Evolutionary conservation across 2,888 invertebrate species (phyloP), one percentile per base, ranked within the genome.

Genomic region (Luffia ferchaultella): DNA sequence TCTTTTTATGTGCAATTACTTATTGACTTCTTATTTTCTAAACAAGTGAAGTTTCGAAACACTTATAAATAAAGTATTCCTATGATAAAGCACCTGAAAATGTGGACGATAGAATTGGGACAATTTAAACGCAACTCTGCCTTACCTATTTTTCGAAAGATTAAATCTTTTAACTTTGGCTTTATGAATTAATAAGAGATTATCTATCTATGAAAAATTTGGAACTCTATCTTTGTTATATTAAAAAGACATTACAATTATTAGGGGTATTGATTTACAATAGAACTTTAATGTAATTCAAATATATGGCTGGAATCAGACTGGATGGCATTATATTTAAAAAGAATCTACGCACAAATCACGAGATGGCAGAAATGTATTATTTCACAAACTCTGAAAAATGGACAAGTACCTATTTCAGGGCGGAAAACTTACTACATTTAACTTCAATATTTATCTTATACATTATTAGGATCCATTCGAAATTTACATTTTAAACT

Each of bases 391-490:
- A n/a, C n/a, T n/a, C n/a, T n/a, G n/a, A n/a, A n/a, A n/a, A n/a
- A n/a, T n/a, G n/a, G n/a, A n/a, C n/a, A n/a, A 30, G 30, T 30
- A 30, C 30, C 30, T 30, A 30, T 30, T 30, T 30, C 30, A 30
- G 3, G 30, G 30, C 12, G 30, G 30, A 30, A 12, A 30, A 30
- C 12, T 7, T 30, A 7, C 30, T 30, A 12, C 3, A 30, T 12
- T 30, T 7, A 30, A 30, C 12, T 30, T 7, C 30, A 30, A 12
- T 30, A 7, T 30, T 12, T 30, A 7, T 62, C 73, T 73, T 76
- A 76, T 59, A 63, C 60, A 63, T 66, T 78, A 79, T 66, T 79
- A 79, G 79, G 78, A 79, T 76, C 67, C 76, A 67, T 73, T 77
- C 70, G 70, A 67, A 70, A 74, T 73, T 65, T 73, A 75, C 70